phyloP scores from a whole-genome alignment of 2,797 vertebrate genomes.

The Malacoraja senta region DNA sequence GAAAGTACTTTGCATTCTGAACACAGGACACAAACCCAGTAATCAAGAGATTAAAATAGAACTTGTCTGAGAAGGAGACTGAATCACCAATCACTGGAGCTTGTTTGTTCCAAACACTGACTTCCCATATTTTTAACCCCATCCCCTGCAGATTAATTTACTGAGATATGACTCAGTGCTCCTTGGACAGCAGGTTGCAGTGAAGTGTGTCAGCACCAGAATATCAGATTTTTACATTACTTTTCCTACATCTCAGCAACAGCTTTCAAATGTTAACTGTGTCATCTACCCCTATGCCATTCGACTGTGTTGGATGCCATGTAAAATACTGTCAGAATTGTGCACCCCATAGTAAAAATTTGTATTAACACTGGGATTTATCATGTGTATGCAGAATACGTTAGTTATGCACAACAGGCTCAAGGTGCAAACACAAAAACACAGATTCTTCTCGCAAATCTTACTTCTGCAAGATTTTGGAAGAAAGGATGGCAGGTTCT shows the following conservation, averaged over 20 bases:
- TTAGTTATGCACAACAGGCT: background rate
- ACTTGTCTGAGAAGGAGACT: background rate
- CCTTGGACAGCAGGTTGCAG: background rate
- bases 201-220: background rate
- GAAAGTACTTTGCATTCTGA: background rate
- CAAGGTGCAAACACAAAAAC: background rate
- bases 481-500: background rate
- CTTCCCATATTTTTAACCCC: background rate
- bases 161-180: background rate
- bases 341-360: background rate
- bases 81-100: constrained; percentile 4
- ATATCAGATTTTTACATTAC: background rate
- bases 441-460: background rate
- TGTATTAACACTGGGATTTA: background rate
- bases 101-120: constrained; percentile 10
- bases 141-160: background rate
- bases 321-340: background rate
- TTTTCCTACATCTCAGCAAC: background rate
- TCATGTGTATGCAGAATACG: background rate
- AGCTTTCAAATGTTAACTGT: background rate
- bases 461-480: background rate
- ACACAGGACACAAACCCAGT: background rate
- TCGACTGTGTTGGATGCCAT: background rate
- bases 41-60: background rate
- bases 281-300: background rate